Evolutionary conservation across 2,113 vertebrate genomes (phyloP).

Genomic region (Pithys albifrons): DNA sequence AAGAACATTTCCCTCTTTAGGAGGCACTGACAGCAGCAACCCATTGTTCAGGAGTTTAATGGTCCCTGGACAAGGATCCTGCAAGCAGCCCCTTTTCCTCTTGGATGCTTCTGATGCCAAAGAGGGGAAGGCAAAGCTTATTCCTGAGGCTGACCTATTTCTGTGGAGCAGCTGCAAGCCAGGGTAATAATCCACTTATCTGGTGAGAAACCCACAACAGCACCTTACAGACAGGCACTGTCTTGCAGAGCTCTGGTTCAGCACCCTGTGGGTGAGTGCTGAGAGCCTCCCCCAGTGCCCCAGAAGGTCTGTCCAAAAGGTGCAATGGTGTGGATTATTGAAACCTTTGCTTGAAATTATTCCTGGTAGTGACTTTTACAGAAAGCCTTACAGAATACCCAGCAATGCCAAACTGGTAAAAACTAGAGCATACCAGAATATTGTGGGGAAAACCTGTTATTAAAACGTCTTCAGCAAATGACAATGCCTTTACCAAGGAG

Average conservation of each 20-base stretch:
- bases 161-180: conserved; percentile 39
- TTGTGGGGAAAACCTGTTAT: neutral
- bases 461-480: neutral
- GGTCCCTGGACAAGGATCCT: neutral
- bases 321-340: neutral
- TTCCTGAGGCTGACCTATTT: conserved; percentile 51
- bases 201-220: conserved; percentile 35
- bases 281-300: neutral
- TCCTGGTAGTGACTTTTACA: neutral
- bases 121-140: neutral
- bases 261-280: neutral
- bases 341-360: neutral
- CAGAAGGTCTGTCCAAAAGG: neutral
- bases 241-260: neutral
- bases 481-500: neutral
- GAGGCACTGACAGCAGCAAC: neutral
- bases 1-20: neutral
- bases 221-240: neutral
- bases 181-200: conserved; percentile 34
- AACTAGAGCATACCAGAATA: neutral
- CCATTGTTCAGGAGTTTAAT: neutral
- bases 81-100: conserved; percentile 8
- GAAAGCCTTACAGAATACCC: neutral
- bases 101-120: conserved; percentile 7
- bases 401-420: neutral